Conservation (phyloP, 2,888 invertebrate species). For the Spilarctia lutea region DNA sequence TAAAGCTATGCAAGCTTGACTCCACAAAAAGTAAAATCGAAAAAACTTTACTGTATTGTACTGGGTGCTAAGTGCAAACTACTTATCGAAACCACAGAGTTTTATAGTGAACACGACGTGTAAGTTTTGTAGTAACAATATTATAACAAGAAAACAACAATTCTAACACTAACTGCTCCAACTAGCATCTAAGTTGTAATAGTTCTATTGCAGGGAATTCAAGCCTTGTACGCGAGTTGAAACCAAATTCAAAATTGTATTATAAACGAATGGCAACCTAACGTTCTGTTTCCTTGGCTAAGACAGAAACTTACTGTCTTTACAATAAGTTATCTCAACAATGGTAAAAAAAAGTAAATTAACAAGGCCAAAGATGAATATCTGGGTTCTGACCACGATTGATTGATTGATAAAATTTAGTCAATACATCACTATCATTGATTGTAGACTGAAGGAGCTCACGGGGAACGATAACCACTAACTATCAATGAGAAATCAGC, state of each 20-base stretch:
- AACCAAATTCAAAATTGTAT: neutral
- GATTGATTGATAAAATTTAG: too few relatives aligned
- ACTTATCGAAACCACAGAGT: neutral
- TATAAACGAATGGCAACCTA: neutral
- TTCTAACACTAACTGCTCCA: slow-evolving; percentile 4
- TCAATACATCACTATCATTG: too few relatives aligned
- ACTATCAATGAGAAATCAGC: too few relatives aligned
- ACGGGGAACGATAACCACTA: too few relatives aligned
- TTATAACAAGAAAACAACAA: slow-evolving; percentile 2
- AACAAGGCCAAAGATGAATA: too few relatives aligned
- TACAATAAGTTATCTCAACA: too few relatives aligned
- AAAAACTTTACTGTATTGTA: neutral
- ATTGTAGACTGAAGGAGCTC: too few relatives aligned
- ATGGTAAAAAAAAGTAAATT: too few relatives aligned
- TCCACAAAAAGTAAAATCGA: neutral
- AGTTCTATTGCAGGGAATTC: neutral
- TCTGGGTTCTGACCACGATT: too few relatives aligned
- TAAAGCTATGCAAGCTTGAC: too few relatives aligned
- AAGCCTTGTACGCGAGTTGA: neutral
- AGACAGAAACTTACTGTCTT: neutral
- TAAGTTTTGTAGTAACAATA: slow-evolving; percentile 1
- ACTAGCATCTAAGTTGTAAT: neutral
- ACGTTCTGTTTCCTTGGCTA: neutral
- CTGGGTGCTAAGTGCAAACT: neutral
- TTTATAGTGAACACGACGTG: neutral